Conservation (phyloP, 2,113 vertebrate genomes). For the Aphyosemion australe region DNA sequence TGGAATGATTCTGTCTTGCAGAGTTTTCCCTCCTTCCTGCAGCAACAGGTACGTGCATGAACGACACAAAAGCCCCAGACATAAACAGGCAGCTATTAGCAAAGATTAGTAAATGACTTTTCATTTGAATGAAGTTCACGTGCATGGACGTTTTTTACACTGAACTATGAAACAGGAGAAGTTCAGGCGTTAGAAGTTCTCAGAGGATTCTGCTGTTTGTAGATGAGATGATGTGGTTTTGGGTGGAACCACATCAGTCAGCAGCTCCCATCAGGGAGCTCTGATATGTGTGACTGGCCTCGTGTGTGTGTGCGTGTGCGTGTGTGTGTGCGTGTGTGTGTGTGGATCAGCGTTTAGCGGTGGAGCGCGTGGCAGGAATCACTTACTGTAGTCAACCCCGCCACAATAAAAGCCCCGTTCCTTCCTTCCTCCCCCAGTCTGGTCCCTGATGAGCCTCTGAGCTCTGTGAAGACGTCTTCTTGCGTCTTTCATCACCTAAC, state of each 20-base stretch:
- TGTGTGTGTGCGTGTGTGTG: slow-evolving; percentile 1
- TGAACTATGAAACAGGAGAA: too few relatives aligned
- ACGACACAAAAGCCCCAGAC: too few relatives aligned
- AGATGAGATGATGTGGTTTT: slow-evolving; percentile 20
- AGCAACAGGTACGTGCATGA: too few relatives aligned
- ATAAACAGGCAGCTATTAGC: too few relatives aligned
- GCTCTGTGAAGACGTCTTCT: not conserved
- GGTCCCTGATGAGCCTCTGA: not conserved
- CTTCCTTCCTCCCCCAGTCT: not conserved
- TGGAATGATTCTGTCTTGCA: too few relatives aligned
- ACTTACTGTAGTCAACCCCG: slow-evolving; percentile 28
- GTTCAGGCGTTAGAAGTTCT: not conserved
- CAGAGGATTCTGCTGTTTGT: not conserved
- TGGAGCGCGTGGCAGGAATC: slow-evolving; percentile 38
- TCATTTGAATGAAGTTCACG: too few relatives aligned
- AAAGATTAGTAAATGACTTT: too few relatives aligned
- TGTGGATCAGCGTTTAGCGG: not conserved
- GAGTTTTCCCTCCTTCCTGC: too few relatives aligned
- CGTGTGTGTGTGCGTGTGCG: not conserved
- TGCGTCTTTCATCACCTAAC: slow-evolving; percentile 34
- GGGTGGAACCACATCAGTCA: slow-evolving; percentile 3
- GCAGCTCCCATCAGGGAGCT: slow-evolving; percentile 1
- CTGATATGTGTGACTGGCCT: not conserved
- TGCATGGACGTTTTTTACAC: too few relatives aligned
- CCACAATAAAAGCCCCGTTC: slow-evolving; percentile 50